Conservation (phyloP, 2,113 vertebrate species). For the Hucho hucho region DNA sequence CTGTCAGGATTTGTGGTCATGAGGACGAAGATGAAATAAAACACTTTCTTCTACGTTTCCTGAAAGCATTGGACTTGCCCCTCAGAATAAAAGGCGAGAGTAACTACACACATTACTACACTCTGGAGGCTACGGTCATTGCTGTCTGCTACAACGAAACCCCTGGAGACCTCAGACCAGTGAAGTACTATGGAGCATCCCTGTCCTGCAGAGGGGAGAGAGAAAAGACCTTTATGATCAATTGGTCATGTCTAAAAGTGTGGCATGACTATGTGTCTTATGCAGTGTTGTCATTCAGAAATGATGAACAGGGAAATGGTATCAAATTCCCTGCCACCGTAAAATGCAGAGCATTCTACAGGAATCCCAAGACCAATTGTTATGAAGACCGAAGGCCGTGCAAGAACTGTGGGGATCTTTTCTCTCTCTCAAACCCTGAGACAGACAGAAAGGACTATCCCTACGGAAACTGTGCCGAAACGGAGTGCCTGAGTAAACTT, state of each 20-base stretch:
- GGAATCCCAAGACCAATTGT: conserved; percentile 2
- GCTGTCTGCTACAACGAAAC: conserved; percentile 12
- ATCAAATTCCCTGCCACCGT: not conserved
- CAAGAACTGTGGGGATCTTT: conserved; percentile 16
- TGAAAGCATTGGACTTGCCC: conserved; percentile 5
- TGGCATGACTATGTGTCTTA: conserved; percentile 28
- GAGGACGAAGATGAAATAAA: not conserved
- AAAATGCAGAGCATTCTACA: not conserved
- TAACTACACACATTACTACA: conserved; percentile 5
- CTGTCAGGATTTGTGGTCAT: not conserved
- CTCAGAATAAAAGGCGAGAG: not conserved
- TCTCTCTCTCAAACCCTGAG: conserved; percentile 6
- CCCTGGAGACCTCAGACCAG: not conserved
- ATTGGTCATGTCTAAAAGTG: conserved; percentile 19
- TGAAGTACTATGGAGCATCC: conserved; percentile 15
- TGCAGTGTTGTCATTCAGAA: conserved; percentile 25
- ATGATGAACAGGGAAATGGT: not conserved
- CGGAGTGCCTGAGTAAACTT: conserved; percentile 8
- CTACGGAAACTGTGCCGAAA: conserved; percentile 39
- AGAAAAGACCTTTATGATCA: conserved; percentile 19
- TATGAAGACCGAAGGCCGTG: conserved; percentile 17
- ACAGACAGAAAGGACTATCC: not conserved
- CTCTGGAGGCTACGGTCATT: conserved; percentile 27
- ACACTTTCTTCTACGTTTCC: not conserved
- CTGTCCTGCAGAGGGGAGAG: not conserved